Conservation (phyloP, 2,113 vertebrate genomes). For the Rallus limicola region DNA sequence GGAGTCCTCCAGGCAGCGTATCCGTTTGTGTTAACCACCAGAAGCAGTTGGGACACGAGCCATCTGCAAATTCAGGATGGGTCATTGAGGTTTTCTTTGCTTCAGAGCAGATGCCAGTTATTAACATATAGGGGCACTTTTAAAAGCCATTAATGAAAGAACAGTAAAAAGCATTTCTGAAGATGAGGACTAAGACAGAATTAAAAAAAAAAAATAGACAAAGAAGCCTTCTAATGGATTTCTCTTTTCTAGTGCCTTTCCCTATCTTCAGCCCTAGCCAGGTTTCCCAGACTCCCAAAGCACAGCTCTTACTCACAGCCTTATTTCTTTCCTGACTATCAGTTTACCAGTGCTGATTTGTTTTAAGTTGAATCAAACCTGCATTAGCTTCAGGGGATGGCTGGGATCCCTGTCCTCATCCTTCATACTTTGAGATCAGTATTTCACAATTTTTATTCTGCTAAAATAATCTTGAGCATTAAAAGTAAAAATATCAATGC, state of each 20-base stretch:
- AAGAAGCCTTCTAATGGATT: background rate
- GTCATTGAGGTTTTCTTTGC: background rate
- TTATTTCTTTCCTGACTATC: background rate
- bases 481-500: background rate
- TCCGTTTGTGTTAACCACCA: background rate
- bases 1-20: background rate
- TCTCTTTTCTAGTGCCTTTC: background rate
- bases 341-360: background rate
- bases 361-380: background rate
- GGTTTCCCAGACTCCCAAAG: background rate
- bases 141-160: background rate
- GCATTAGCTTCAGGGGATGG: background rate
- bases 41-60: background rate
- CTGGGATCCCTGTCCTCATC: background rate
- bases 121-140: background rate
- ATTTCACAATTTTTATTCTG: background rate
- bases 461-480: conserved; percentile 28
- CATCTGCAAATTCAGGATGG: background rate
- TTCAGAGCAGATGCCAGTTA: background rate
- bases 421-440: background rate
- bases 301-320: background rate
- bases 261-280: background rate
- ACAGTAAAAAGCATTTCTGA: background rate
- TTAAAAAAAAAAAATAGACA: no score
- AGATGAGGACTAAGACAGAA: background rate